Base-by-base conservation (phyloP, 2,888 invertebrate species). In the Slavum lentiscoides region DNA sequence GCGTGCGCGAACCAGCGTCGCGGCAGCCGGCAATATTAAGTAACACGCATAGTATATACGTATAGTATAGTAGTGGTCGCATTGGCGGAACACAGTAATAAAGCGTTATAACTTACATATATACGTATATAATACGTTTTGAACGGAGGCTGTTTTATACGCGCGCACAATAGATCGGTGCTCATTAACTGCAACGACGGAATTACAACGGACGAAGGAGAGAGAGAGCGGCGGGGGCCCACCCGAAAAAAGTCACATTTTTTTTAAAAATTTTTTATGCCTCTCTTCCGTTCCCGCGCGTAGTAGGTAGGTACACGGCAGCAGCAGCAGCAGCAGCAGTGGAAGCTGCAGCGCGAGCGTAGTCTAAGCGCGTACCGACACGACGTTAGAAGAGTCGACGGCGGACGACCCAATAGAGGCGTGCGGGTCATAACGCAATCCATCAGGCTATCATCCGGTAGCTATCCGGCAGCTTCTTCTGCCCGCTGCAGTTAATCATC, bases 371-470 rank as follows among this genome's bases (percentile, higher is more conserved):
- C n/a, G n/a, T n/a, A n/a, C n/a, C n/a, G n/a, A n/a, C n/a, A 67
- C 37, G 17, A 39, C 49, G 37, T 61, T 13, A 15, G 62, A 30
- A 8, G n/a, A 9, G 43, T 9, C 66, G 23, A 59, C 21, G 37
- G 66, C 55, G 58, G 49, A 43, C 61, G 49, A 30, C 43, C 58
- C 37, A 7, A n/a, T n/a, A 68, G 69, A 61, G 77, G 62, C 77
- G 77, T 77, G 70, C 55, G 77, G 37, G 70, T 55, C 62, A 62
- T 69, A 70, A 77, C 39, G 77, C 61, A 70, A 70, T 77, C 68
- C 69, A 77, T 77, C 77, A 77, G 70, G 61, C 70, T 53, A 70
- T 77, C 77, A 70, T 77, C 77, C 77, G 77, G 77, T 77, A 43
- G 43, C 43, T n/a, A n/a, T 77, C 77, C 77, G 77, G 77, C 70